Evolutionary conservation across 2,888 invertebrate genomes (phyloP).

Genomic region (Allolobophora icterica): DNA sequence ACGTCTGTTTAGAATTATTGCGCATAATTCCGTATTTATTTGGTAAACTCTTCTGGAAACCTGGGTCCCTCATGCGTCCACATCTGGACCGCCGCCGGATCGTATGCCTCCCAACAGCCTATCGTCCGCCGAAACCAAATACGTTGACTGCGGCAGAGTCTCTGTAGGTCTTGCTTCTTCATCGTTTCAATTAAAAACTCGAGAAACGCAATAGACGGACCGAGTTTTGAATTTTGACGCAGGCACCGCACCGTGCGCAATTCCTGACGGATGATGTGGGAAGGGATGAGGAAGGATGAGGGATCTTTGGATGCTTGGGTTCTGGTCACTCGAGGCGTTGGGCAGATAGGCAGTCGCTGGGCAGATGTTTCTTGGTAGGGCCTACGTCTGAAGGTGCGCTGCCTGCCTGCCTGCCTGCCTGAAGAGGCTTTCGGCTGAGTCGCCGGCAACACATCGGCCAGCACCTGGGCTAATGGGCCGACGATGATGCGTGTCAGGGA

Average conservation of each 20-base stretch:
- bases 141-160: neutral
- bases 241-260: neutral
- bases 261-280: constrained; percentile 8
- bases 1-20: neutral
- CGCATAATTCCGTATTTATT: constrained; percentile 18
- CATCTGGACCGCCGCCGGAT: neutral
- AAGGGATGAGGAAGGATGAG: neutral
- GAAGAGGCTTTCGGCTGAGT: constrained; percentile 9
- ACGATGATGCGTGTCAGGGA: neutral
- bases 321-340: neutral
- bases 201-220: neutral
- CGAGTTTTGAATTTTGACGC: neutral
- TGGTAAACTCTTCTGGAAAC: constrained; percentile 11
- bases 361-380: neutral
- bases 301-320: neutral
- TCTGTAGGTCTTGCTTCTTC: neutral
- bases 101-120: neutral
- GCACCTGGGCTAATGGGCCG: constrained; percentile 17
- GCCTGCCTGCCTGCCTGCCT: neutral
- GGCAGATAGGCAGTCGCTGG: neutral
- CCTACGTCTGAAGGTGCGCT: neutral
- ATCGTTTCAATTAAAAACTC: neutral
- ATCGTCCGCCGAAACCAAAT: constrained; percentile 3
- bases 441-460: neutral
- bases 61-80: neutral